Evolutionary conservation across 2,797 vertebrate genomes (phyloP).

Genomic region (Crenichthys baileyi): DNA sequence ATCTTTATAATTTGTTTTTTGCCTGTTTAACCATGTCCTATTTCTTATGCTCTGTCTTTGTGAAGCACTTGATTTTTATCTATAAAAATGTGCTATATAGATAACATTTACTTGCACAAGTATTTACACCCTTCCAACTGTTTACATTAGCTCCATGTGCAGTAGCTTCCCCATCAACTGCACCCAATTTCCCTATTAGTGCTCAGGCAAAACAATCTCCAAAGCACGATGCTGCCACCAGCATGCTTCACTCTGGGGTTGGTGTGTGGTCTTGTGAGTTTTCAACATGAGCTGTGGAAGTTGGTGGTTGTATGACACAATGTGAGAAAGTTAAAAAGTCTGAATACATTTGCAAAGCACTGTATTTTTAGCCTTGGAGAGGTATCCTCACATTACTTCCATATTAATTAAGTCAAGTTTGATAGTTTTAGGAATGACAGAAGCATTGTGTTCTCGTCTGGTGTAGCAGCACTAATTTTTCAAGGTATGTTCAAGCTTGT

Average conservation of each 20-base stretch:
- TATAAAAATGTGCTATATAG: neutral
- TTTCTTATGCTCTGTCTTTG: neutral
- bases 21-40: neutral
- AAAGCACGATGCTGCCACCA: too few relatives aligned
- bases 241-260: too few relatives aligned
- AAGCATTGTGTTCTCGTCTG: neutral
- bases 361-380: neutral
- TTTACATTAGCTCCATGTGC: neutral
- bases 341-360: neutral
- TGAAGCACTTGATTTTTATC: neutral
- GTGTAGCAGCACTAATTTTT: neutral
- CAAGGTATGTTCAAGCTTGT: neutral
- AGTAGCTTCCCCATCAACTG: neutral
- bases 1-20: neutral
- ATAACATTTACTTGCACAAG: neutral
- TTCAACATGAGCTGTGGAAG: neutral
- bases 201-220: too few relatives aligned
- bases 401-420: neutral
- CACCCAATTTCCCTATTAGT: neutral
- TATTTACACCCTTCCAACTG: neutral
- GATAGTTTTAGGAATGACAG: neutral
- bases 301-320: neutral
- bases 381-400: neutral
- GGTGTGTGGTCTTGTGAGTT: too few relatives aligned
- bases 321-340: neutral